A percentile compares a stretch with the other conserved stretches of the same genome.
phyloP scores from a whole-genome alignment of 2,113 vertebrate genomes.

The Nymphicus hollandicus region DNA sequence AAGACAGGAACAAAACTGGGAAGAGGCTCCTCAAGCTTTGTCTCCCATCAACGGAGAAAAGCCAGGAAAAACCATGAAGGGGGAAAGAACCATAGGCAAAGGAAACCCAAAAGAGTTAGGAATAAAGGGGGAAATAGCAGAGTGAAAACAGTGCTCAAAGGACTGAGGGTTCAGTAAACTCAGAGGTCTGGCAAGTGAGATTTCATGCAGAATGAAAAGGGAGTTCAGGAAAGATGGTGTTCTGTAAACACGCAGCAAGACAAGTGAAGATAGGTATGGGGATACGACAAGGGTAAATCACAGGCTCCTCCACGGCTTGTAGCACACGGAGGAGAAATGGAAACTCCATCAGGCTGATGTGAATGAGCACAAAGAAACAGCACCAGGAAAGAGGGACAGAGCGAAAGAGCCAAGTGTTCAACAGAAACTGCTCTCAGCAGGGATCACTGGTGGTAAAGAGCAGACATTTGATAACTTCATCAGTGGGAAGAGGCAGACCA shows the following conservation, averaged over 20 bases:
- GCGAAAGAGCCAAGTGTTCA: background rate
- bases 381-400: background rate
- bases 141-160: background rate
- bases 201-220: background rate
- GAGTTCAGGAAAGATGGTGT: background rate
- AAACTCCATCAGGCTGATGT: background rate
- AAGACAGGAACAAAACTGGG: background rate
- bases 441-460: fast-evolving
- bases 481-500: background rate
- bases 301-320: background rate
- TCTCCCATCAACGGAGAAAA: background rate
- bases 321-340: background rate
- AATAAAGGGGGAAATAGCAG: background rate
- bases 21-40: background rate
- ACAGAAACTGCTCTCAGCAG: background rate
- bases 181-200: background rate
- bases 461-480: slow-evolving; percentile 47
- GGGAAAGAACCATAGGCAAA: background rate
- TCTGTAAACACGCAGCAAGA: background rate
- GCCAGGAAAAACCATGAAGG: background rate
- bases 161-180: background rate
- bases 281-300: background rate
- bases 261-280: background rate
- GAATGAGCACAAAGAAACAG: background rate
- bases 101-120: fast-evolving